Conservation (phyloP, 2,113 vertebrate genomes). For the Python bivittatus region DNA sequence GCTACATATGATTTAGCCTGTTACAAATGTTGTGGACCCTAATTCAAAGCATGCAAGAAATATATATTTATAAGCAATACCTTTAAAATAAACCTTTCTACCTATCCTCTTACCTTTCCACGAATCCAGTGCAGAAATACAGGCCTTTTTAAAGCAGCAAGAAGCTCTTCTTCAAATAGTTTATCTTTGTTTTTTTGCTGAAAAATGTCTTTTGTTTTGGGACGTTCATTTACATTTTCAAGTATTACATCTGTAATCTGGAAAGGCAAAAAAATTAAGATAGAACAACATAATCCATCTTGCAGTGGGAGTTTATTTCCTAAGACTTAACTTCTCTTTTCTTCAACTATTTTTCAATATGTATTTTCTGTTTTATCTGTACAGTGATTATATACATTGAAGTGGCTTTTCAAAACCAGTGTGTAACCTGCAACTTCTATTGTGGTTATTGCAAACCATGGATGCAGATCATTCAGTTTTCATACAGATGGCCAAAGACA, state of each 20-base stretch:
- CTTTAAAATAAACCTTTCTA: constrained; percentile 47
- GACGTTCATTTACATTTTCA: constrained; percentile 75
- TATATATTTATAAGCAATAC: background rate
- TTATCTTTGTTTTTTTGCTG: constrained; percentile 76
- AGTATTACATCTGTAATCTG: constrained; percentile 87
- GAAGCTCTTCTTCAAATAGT: constrained; percentile 77
- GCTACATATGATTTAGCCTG: background rate
- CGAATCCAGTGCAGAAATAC: constrained; percentile 83
- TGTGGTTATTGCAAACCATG: background rate
- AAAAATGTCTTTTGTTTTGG: constrained; percentile 82
- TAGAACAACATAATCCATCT: background rate
- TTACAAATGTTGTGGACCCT: background rate
- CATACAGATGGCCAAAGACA: background rate
- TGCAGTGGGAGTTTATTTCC: background rate
- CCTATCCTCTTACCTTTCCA: constrained; percentile 83
- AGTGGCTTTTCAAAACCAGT: constrained; percentile 20
- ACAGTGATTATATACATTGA: background rate
- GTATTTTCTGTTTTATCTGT: background rate
- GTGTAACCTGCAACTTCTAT: background rate
- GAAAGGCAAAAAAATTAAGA: constrained; percentile 42
- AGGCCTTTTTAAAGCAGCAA: constrained; percentile 84
- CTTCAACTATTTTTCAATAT: constrained; percentile 13
- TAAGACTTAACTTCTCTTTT: background rate
- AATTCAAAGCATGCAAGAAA: background rate
- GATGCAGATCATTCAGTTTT: background rate